Conservation (phyloP, 1,140 invertebrate species). For the Drosophila sp. region DNA sequence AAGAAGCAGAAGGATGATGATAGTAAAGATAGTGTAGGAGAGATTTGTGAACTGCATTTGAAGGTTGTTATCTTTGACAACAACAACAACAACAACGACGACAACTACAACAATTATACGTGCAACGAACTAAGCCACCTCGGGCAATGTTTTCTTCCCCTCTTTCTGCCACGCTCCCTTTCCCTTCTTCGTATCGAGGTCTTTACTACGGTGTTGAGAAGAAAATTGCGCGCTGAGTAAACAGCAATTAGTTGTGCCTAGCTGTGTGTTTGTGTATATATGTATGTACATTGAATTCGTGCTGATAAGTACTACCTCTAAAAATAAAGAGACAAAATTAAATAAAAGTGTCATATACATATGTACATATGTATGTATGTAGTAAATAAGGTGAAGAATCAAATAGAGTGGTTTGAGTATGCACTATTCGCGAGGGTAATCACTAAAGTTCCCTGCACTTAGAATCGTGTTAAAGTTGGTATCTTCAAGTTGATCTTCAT, state of each 20-base stretch:
- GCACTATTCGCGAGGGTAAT: neutral
- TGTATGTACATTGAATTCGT: constrained; percentile 40
- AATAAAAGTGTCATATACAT: neutral
- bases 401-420: neutral
- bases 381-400: neutral
- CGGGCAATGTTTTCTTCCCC: constrained; percentile 13
- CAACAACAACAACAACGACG: neutral
- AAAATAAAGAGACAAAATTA: neutral
- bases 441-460: neutral
- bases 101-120: constrained; percentile 22
- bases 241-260: constrained; percentile 68
- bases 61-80: constrained; percentile 20
- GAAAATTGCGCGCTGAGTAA: constrained; percentile 74
- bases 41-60: constrained; percentile 69
- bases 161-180: too few relatives aligned
- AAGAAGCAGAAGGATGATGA: constrained; percentile 29
- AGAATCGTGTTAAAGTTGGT: too few relatives aligned
- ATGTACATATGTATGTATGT: too few relatives aligned
- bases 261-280: constrained; percentile 44
- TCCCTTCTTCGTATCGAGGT: constrained; percentile 19
- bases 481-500: too few relatives aligned
- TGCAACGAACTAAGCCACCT: constrained; percentile 44
- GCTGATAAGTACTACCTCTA: neutral
- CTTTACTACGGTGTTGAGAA: constrained; percentile 47
- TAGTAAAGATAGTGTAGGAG: constrained; percentile 38